phyloP scores from a whole-genome alignment of 1,140 invertebrate species.

The Druon quercuslanigerum region DNA sequence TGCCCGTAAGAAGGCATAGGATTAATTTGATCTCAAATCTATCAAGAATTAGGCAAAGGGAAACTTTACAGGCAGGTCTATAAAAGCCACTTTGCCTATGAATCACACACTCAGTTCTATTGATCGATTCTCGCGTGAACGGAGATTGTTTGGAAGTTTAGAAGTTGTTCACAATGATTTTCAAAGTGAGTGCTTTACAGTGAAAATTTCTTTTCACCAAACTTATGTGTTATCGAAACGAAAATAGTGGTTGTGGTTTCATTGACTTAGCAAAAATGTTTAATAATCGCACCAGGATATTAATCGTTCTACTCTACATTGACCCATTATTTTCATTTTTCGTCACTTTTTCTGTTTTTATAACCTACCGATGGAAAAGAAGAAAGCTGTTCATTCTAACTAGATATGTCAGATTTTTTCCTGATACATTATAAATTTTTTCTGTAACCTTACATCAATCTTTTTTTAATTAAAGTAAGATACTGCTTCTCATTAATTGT shows the following conservation, averaged over 20 bases:
- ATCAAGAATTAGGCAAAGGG: slow-evolving; percentile 44
- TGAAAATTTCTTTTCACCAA: neutral
- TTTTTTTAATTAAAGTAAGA: neutral
- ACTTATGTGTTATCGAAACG: neutral
- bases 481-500: neutral
- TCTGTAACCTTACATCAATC: neutral
- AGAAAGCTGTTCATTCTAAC: neutral
- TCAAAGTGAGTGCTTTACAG: slow-evolving; percentile 48
- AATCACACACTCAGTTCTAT: slow-evolving; percentile 43
- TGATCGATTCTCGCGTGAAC: slow-evolving; percentile 32
- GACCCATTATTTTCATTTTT: neutral
- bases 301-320: neutral
- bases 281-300: neutral
- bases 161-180: slow-evolving; percentile 38
- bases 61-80: slow-evolving; percentile 46
- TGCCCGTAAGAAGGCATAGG: neutral
- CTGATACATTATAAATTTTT: neutral
- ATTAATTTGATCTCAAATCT: neutral
- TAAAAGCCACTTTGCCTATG: slow-evolving; percentile 50
- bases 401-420: neutral
- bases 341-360: neutral
- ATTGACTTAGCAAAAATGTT: too few relatives aligned
- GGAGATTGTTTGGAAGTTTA: slow-evolving; percentile 24
- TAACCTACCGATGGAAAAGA: neutral
- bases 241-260: slow-evolving; percentile 12